phyloP scores from a whole-genome alignment of 1,140 invertebrate species.

The Heterodera schachtii region DNA sequence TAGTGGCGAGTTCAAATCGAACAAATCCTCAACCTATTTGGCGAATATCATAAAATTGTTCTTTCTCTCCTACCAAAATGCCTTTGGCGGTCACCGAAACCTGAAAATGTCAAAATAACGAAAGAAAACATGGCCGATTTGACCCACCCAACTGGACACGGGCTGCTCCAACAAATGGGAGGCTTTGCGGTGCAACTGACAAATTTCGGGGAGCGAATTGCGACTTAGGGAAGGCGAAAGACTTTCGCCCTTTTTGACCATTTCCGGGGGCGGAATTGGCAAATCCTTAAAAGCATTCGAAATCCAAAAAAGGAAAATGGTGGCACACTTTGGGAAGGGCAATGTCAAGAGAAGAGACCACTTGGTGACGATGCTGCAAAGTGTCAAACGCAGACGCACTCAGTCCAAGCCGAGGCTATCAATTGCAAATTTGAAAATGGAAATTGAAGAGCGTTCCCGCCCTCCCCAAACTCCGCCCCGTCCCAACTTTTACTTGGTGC shows the following conservation, averaged over 20 bases:
- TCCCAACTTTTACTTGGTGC: no score
- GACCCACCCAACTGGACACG: constrained; percentile 19
- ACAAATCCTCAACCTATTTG: constrained; percentile 3
- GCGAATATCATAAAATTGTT: background rate
- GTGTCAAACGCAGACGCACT: background rate
- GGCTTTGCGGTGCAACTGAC: constrained; percentile 13
- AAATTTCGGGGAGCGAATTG: constrained; percentile 19
- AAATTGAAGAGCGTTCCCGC: no score
- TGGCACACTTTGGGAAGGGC: background rate
- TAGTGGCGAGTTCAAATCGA: constrained; percentile 10
- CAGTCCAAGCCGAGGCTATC: background rate
- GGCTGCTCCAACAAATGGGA: constrained; percentile 19
- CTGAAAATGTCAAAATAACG: background rate
- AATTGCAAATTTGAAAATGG: background rate
- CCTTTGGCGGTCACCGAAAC: constrained; percentile 34
- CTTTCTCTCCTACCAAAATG: background rate
- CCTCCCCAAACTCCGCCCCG: no score
- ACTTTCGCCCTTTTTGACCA: constrained; percentile 23
- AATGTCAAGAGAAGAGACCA: constrained; percentile 14
- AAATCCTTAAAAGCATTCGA: background rate
- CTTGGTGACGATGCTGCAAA: background rate
- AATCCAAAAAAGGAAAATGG: background rate
- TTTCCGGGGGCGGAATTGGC: constrained; percentile 15
- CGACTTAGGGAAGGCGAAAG: background rate
- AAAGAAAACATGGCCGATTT: background rate